Conservation (phyloP, 1,140 invertebrate species). For the Temnothorax longispinosus region DNA sequence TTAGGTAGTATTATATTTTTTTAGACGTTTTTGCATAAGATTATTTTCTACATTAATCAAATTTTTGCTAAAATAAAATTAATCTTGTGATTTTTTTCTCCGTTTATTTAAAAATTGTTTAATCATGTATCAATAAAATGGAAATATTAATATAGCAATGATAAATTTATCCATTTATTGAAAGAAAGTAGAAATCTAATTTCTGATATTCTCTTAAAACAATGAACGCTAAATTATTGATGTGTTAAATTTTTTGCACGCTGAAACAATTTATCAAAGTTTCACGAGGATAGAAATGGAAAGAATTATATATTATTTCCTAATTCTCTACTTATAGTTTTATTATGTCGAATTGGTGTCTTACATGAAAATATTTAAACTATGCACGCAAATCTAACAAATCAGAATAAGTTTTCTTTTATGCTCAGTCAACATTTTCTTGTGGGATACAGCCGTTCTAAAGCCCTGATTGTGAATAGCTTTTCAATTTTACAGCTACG, state of each 20-base stretch:
- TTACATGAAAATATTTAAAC: not conserved
- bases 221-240: not conserved
- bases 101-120: too few species aligned
- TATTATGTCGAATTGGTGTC: not conserved
- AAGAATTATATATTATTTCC: constrained; percentile 2
- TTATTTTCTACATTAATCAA: too few species aligned
- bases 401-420: constrained; percentile 2
- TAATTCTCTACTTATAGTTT: constrained; percentile 17
- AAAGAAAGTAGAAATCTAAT: not conserved
- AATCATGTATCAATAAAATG: too few species aligned
- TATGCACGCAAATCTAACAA: not conserved
- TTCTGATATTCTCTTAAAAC: not conserved
- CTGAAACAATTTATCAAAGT: constrained; percentile 18
- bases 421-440: not conserved
- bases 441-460: not conserved
- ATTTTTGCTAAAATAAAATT: too few species aligned
- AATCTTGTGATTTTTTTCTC: too few species aligned
- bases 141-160: too few species aligned
- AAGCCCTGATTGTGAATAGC: not conserved
- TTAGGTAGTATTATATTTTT: too few species aligned
- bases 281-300: not conserved
- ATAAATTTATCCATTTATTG: too few species aligned
- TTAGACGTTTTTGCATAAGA: too few species aligned
- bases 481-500: not conserved
- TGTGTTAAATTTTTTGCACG: constrained; percentile 8